Evolutionary conservation across 2,113 vertebrate species (phyloP).

Genomic region (Thunnus thynnus): DNA sequence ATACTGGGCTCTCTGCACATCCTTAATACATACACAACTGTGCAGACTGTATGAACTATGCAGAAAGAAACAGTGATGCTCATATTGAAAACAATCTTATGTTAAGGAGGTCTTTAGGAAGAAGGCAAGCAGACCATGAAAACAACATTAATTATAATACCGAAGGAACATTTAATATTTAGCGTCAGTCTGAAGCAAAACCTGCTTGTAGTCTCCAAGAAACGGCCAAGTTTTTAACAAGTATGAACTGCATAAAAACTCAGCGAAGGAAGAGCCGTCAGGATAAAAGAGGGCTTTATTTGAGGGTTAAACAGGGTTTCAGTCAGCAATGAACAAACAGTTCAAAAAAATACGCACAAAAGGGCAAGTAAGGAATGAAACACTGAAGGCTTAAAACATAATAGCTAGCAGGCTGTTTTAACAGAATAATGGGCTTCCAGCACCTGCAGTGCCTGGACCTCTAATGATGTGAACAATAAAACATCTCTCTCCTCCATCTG

Average conservation of each 20-base stretch:
- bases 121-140: too few species aligned
- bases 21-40: too few species aligned
- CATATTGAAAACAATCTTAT: too few species aligned
- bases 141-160: too few species aligned
- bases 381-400: constrained; percentile 4
- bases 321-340: neutral
- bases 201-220: too few species aligned
- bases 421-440: constrained; percentile 27
- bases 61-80: too few species aligned
- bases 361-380: neutral
- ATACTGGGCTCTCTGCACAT: too few species aligned
- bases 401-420: constrained; percentile 1
- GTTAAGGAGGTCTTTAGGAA: too few species aligned
- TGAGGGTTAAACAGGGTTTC: constrained; percentile 14
- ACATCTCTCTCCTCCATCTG: neutral
- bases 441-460: constrained; percentile 17
- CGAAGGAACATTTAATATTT: too few species aligned
- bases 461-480: constrained; percentile 31
- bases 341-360: constrained; percentile 16
- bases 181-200: too few species aligned
- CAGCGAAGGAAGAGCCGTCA: neutral
- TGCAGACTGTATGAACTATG: too few species aligned
- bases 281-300: neutral
- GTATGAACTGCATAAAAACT: neutral
- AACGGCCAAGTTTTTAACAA: neutral